Base-by-base conservation (phyloP, 2,113 vertebrate species). In the Notarius lentiginosus region DNA sequence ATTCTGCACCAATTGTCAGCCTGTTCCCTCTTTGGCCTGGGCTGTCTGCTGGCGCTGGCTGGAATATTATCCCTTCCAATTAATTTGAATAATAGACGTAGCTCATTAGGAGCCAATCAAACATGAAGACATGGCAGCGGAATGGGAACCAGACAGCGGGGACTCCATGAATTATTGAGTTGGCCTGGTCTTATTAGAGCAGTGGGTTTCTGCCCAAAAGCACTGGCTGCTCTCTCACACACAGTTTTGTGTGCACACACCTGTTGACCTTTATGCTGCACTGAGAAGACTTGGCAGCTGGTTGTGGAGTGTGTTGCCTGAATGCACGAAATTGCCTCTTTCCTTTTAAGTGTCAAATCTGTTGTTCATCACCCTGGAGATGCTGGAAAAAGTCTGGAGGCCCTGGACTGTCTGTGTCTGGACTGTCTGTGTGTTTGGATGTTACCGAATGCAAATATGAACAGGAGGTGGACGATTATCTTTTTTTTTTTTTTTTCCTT, bases 61-160 rank as follows among this genome's bases (percentile, higher is more conserved):
- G 66, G 80, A 85, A 93, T 91, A 90, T 89, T 90, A 82, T 91
- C 88, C 88, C 87, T 87, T 93, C 94, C 93, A 94, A 94, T 95
- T 92, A 91, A 93, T 94, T 95, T 95, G 93, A 95, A 95, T 95
- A 95, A 96, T 95, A 93, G 93, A 95, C 93, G 89, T 89, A 90
- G 91, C 94, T 95, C 94, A 94, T 96, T 95, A 95, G 92, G 91
- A 94, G 92, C 90, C 94, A 95, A 95, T 95, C 95, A 94, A 90
- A 95, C 92, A 91, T 90, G 92, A 92, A 92, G 94, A 93, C 86
- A 89, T 87, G 89, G 88, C 91, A 92, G 91, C 84, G 86, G 89
- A 93, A 92, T 93, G 89, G 91, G 91, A 91, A 90, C 90, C 91
- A 89, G 63, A n/a, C 88, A 85, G 91, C 90, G 82, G 83, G 86